phyloP scores from a whole-genome alignment of 2,888 invertebrate genomes.

The Chrysodeixis includens region DNA sequence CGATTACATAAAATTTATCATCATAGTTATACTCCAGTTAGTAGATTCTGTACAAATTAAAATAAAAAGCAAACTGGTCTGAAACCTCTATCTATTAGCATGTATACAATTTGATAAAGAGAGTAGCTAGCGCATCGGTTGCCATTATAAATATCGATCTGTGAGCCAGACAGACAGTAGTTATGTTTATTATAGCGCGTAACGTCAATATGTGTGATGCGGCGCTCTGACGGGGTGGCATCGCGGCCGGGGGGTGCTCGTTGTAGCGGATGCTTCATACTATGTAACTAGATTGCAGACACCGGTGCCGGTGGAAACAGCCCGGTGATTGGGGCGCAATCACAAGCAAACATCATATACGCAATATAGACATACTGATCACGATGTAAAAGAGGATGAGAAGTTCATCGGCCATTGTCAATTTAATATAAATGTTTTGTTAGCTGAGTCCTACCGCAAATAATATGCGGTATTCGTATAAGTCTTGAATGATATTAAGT shows the following conservation, averaged over 20 bases:
- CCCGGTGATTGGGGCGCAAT: conserved; percentile 26
- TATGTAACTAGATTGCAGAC: conserved; percentile 37
- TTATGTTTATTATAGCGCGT: conserved; percentile 9
- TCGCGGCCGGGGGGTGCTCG: conserved; percentile 17
- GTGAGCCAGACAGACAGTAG: conserved; percentile 11
- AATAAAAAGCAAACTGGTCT: background rate
- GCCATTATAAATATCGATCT: conserved; percentile 24
- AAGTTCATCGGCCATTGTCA: background rate
- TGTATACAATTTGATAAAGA: background rate
- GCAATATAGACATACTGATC: background rate
- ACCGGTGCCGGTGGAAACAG: conserved; percentile 18
- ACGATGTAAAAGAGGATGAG: background rate
- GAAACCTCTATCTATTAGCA: background rate
- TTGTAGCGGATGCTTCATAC: conserved; percentile 48
- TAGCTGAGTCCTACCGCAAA: background rate
- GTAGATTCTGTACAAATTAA: too few species aligned
- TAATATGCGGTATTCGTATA: background rate
- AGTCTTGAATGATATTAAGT: background rate
- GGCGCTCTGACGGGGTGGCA: conserved; percentile 17
- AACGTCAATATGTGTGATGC: conserved; percentile 21
- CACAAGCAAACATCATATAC: background rate
- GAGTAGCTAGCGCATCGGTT: background rate
- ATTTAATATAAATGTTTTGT: background rate
- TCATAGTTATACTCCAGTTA: too few species aligned
- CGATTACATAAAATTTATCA: too few species aligned